Conservation (phyloP, 1,140 invertebrate species). For the fruit fly (Drosophila melanogaster) region Release_6_plus_ISO1_MT NT_033777.3:8317501-8318000, state of each 20-base stretch:
- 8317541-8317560: slow-evolving; percentile 35
- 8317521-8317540: slow-evolving; percentile 73
- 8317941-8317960: slow-evolving; percentile 37
- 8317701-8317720: slow-evolving; percentile 9
- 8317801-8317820: slow-evolving; percentile 24
- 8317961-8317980: slow-evolving; percentile 21
- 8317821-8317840: neutral
- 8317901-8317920: slow-evolving; percentile 20
- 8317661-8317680: slow-evolving; percentile 28
- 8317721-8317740: slow-evolving; percentile 32
- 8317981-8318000: slow-evolving; percentile 3
- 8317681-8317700: slow-evolving; percentile 84
- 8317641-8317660: slow-evolving; percentile 56
- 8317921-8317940: slow-evolving; percentile 28
- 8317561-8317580: slow-evolving; percentile 66
- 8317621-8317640: slow-evolving; percentile 62
- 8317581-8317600: slow-evolving; percentile 75
- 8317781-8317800: slow-evolving; percentile 77
- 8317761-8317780: slow-evolving; percentile 41
- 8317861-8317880: slow-evolving; percentile 22
- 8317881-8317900: slow-evolving; percentile 23
- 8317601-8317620: slow-evolving; percentile 44
- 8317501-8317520: slow-evolving; percentile 62
- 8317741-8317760: slow-evolving; percentile 34
- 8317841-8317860: slow-evolving; percentile 1